Evolutionary conservation across 2,797 vertebrate species (phyloP).

Genomic region (Myotis vivesi): DNA sequence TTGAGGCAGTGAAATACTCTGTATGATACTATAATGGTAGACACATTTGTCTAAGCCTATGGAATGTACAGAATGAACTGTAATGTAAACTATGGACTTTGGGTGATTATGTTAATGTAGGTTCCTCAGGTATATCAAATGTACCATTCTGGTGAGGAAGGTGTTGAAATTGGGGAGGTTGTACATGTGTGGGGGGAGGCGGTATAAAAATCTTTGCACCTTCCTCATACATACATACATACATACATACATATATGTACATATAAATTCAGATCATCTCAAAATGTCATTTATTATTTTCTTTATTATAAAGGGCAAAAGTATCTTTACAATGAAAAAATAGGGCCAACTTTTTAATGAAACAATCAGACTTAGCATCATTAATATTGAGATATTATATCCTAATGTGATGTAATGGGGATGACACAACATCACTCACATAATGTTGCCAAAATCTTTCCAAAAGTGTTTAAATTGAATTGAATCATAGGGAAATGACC

Average conservation of each 20-base stretch:
- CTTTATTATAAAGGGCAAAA: neutral
- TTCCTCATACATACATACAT: neutral
- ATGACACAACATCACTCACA: neutral
- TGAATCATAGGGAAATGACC: neutral
- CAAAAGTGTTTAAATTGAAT: neutral
- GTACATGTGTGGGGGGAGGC: neutral
- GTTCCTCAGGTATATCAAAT: neutral
- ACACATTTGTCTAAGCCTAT: neutral
- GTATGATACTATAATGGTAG: neutral
- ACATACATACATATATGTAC: neutral
- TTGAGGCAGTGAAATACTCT: neutral
- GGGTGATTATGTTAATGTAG: neutral
- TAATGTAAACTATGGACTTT: neutral
- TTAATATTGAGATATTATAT: neutral
- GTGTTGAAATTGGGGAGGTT: neutral
- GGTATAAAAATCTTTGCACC: neutral
- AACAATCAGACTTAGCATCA: neutral
- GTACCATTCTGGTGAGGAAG: neutral
- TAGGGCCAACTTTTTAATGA: neutral
- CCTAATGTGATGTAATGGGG: neutral
- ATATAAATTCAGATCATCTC: neutral
- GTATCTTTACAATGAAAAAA: neutral
- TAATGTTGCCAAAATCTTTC: neutral
- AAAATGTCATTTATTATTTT: neutral
- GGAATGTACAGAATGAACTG: neutral